Conservation (phyloP, 2,113 vertebrate genomes). For the Haemorhous mexicanus region DNA sequence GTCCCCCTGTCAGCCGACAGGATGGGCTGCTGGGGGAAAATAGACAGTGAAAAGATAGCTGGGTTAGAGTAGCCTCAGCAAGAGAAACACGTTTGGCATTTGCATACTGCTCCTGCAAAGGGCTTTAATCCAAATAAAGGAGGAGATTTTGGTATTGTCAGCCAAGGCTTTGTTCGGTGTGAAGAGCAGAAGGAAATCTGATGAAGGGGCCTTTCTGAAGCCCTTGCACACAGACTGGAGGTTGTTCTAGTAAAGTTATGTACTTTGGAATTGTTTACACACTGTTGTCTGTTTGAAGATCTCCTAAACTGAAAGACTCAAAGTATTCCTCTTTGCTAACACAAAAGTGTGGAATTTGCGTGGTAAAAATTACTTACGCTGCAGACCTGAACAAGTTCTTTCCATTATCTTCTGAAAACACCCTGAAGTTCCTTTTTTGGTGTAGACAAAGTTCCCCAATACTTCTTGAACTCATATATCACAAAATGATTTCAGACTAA, state of each 20-base stretch:
- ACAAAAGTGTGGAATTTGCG: conserved; percentile 58
- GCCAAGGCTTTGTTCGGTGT: conserved; percentile 73
- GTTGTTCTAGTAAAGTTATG: conserved; percentile 67
- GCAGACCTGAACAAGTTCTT: conserved; percentile 55
- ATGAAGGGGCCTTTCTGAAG: conserved; percentile 75
- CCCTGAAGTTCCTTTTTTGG: conserved; percentile 32
- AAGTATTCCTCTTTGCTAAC: conserved; percentile 49
- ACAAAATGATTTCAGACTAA: conserved; percentile 34
- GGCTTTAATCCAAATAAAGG: conserved; percentile 75
- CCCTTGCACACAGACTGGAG: conserved; percentile 62
- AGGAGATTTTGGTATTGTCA: conserved; percentile 77
- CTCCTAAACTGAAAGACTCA: conserved; percentile 55
- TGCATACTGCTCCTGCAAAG: conserved; percentile 75
- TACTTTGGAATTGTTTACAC: conserved; percentile 71
- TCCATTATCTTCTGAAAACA: conserved; percentile 56
- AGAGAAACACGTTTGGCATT: conserved; percentile 64
- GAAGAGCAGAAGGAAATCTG: conserved; percentile 75
- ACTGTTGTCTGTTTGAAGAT: conserved; percentile 69
- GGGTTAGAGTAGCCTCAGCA: conserved; percentile 52
- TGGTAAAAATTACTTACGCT: conserved; percentile 52
- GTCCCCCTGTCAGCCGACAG: conserved; percentile 60
- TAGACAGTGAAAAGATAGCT: conserved; percentile 74
- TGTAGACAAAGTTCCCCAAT: conserved; percentile 19
- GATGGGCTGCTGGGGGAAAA: conserved; percentile 65
- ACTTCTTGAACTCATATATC: neutral